Conservation (phyloP, 2,797 vertebrate genomes). For the Todus mexicanus region DNA sequence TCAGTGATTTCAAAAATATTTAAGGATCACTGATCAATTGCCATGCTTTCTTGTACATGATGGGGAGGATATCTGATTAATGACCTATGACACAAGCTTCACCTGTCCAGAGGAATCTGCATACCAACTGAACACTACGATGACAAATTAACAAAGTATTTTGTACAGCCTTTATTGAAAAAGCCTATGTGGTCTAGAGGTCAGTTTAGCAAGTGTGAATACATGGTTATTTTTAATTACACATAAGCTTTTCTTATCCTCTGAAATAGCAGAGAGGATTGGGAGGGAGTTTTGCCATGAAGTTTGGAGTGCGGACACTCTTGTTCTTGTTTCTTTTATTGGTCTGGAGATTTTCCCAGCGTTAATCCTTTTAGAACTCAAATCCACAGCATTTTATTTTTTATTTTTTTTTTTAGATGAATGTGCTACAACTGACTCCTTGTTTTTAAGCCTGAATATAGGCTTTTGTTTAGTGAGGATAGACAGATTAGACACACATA, state of each 20-base stretch:
- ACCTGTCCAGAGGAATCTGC: not conserved
- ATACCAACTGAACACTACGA: not conserved
- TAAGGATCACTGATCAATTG: not conserved
- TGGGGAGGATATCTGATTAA: not conserved
- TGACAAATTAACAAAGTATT: not conserved
- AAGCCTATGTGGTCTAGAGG: not conserved
- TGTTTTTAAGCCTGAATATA: constrained; percentile 61
- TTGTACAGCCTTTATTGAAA: not conserved
- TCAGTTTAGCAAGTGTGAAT: constrained; percentile 16
- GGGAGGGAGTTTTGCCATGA: constrained; percentile 6
- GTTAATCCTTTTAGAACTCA: constrained; percentile 61
- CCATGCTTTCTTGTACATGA: not conserved
- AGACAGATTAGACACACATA: constrained; percentile 67
- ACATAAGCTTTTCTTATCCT: constrained; percentile 10
- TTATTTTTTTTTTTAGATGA: not conserved
- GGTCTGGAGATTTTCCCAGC: constrained; percentile 54
- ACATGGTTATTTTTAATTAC: constrained; percentile 48
- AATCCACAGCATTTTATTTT: not conserved
- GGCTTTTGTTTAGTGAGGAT: constrained; percentile 37
- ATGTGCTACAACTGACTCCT: constrained; percentile 57
- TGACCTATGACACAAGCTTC: constrained; percentile 17
- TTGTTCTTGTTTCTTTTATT: constrained; percentile 47
- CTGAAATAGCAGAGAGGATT: constrained; percentile 20
- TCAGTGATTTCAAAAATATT: not conserved
- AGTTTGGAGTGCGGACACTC: constrained; percentile 17